Percentiles rank a stretch among this genome's conserved stretches.
These are phyloP conservation scores for Cebus imitator DNA, from an alignment of 2,113 vertebrate species.

Conservation along the genomic window DNA sequence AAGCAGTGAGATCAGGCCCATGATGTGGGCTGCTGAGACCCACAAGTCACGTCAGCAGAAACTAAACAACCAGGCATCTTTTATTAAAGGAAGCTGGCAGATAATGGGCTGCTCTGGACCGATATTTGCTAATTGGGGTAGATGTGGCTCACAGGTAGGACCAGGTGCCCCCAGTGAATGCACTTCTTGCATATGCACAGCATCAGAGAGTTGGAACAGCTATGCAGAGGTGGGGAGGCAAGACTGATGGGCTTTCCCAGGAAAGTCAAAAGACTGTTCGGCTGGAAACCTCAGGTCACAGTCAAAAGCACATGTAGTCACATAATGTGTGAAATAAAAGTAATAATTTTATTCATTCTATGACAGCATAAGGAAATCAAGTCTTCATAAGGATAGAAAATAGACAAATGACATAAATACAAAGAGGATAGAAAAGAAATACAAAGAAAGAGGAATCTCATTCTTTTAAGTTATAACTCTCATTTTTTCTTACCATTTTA, in stretches of 20 bases:
- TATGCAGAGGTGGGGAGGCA: too few relatives aligned
- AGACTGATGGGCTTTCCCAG: background rate
- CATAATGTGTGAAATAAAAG: background rate
- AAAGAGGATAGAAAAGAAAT: background rate
- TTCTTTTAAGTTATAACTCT: background rate
- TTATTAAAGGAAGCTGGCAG: background rate
- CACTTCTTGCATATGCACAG: background rate
- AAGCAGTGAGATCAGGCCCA: background rate
- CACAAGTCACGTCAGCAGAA: background rate
- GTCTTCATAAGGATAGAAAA: background rate
- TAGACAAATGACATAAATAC: background rate
- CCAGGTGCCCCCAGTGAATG: background rate
- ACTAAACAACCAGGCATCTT: background rate
- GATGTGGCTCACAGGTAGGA: background rate
- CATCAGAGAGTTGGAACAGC: background rate
- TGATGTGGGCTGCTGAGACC: background rate
- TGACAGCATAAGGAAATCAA: background rate
- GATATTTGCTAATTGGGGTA: background rate
- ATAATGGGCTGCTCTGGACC: background rate
- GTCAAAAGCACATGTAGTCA: background rate
- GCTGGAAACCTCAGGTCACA: background rate
- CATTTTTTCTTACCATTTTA: background rate
- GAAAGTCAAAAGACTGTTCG: background rate
- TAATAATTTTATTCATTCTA: background rate
- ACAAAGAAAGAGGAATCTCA: background rate